These are phyloP conservation scores for Clarias magur DNA, from an alignment of 2,113 vertebrate species.

Conservation along the genomic window DNA sequence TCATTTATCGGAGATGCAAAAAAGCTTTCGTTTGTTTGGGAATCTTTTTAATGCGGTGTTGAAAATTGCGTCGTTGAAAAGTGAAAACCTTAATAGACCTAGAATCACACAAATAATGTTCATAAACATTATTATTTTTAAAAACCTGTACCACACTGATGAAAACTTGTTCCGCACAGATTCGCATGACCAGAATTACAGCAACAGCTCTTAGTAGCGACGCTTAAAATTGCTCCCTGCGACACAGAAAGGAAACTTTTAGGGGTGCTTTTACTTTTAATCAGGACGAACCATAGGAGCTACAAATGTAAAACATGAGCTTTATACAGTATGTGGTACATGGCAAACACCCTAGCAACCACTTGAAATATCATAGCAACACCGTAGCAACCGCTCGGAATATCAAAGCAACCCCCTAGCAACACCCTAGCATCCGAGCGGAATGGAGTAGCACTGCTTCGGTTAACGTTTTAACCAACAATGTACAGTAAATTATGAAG, in stretches of 20 bases:
- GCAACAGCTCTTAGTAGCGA: too few relatives aligned
- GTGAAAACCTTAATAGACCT: neutral
- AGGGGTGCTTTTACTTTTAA: neutral
- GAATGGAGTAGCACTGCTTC: too few relatives aligned
- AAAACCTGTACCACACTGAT: too few relatives aligned
- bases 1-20: neutral
- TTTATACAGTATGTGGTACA: neutral
- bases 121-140: too few relatives aligned
- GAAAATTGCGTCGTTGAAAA: too few relatives aligned
- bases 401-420: neutral
- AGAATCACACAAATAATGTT: neutral
- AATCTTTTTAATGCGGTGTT: neutral
- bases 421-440: too few relatives aligned
- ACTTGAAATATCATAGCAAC: neutral
- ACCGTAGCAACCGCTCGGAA: neutral
- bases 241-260: neutral
- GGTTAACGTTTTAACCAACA: too few relatives aligned
- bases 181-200: neutral
- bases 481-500: too few relatives aligned
- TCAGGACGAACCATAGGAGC: neutral
- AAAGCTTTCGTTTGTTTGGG: neutral
- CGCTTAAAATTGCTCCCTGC: too few relatives aligned
- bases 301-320: neutral
- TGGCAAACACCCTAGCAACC: neutral
- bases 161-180: too few relatives aligned